Evolutionary conservation across 2,113 vertebrate genomes (phyloP).

Genomic region (Ariopsis seemanni): DNA sequence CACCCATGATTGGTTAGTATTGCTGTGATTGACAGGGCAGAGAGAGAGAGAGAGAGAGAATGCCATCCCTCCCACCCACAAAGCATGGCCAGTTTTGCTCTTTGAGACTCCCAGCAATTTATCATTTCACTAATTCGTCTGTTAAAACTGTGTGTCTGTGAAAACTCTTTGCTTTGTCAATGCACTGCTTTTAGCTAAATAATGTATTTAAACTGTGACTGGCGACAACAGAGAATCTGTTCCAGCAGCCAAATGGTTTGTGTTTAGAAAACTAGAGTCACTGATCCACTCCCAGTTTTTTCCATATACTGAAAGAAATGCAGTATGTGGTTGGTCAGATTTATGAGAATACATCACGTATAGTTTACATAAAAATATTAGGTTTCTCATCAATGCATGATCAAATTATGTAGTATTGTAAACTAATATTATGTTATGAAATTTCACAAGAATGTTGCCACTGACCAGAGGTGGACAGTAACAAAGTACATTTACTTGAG

Average conservation of each 20-base stretch:
- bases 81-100: not conserved
- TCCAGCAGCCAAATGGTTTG: not conserved
- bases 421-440: not conserved
- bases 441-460: not conserved
- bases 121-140: not conserved
- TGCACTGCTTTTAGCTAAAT: not conserved
- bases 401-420: too few species aligned
- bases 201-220: not conserved
- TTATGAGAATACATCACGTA: too few species aligned
- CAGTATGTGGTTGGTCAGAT: too few species aligned
- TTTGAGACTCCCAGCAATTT: not conserved
- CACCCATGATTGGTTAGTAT: not conserved
- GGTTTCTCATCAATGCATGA: too few species aligned
- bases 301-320: not conserved
- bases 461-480: too few species aligned
- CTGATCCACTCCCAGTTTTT: not conserved
- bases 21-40: not conserved
- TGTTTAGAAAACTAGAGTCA: not conserved
- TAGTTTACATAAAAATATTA: too few species aligned
- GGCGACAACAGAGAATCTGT: not conserved
- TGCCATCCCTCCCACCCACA: not conserved
- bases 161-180: not conserved
- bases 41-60: not conserved
- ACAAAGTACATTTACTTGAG: too few species aligned
- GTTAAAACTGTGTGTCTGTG: not conserved